Conservation (phyloP, 2,113 vertebrate genomes). For the human region DNA sequence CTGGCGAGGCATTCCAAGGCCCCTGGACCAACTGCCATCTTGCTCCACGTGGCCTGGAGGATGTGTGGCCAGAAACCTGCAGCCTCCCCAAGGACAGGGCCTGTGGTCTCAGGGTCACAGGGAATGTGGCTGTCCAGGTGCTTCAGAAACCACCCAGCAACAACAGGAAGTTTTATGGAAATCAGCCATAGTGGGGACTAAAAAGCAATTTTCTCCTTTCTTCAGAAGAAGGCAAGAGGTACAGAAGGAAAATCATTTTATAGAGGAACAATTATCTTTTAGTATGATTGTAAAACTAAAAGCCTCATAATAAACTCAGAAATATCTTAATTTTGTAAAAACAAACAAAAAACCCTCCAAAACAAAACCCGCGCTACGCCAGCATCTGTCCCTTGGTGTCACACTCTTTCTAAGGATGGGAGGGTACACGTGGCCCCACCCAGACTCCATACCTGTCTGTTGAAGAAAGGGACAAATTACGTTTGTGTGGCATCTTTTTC, state of each 20-base stretch:
- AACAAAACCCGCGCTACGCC: background rate
- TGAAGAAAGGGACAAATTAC: fast-evolving
- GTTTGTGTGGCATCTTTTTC: background rate
- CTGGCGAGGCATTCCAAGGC: background rate
- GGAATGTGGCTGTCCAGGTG: background rate
- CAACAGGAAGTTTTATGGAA: background rate
- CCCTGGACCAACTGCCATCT: background rate
- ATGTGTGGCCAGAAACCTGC: fast-evolving
- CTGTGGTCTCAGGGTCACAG: background rate
- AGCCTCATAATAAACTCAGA: background rate
- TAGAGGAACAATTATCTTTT: background rate
- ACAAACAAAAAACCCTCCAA: fast-evolving
- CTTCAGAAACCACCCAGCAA: background rate
- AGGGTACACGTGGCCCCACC: fast-evolving
- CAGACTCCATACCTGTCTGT: too few species aligned
- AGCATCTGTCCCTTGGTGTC: background rate
- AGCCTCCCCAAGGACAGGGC: background rate
- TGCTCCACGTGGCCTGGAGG: fast-evolving
- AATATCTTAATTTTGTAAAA: background rate
- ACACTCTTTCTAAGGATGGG: background rate
- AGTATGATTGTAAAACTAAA: background rate
- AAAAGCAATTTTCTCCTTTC: background rate
- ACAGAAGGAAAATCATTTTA: background rate
- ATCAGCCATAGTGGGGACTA: background rate
- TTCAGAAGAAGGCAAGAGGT: background rate